Evolutionary conservation across 2,888 invertebrate genomes (phyloP).

Genomic region (Plagodis pulveraria): DNA sequence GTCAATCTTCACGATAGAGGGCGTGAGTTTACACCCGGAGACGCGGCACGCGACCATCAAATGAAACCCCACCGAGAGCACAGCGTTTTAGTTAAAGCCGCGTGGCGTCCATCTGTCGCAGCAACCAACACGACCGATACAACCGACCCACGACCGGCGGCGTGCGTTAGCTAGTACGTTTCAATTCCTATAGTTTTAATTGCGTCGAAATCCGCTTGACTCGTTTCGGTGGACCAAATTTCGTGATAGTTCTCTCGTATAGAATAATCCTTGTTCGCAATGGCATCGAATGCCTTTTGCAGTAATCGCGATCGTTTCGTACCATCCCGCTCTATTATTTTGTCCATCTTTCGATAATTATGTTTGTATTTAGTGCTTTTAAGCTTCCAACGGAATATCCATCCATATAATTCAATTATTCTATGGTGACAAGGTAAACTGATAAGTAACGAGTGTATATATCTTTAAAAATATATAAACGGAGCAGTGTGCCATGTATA

Average conservation of each 20-base stretch:
- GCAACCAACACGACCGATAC: conserved; percentile 1
- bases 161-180: conserved; percentile 63
- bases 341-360: conserved; percentile 62
- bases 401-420: conserved; percentile 84
- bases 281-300: conserved; percentile 68
- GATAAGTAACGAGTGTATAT: conserved; percentile 73
- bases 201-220: conserved; percentile 50
- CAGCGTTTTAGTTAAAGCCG: conserved; percentile 55
- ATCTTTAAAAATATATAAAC: conserved; percentile 68
- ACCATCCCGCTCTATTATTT: conserved; percentile 36
- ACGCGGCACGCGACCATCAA: conserved; percentile 85
- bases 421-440: conserved; percentile 83
- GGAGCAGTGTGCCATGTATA: conserved; percentile 83
- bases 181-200: conserved; percentile 72
- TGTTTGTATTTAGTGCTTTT: conserved; percentile 66
- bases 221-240: conserved; percentile 71
- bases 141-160: conserved; percentile 27
- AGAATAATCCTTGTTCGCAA: conserved; percentile 39
- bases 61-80: conserved; percentile 54
- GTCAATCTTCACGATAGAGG: conserved; percentile 98
- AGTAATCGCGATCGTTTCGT: conserved; percentile 46
- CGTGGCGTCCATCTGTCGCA: conserved; percentile 19
- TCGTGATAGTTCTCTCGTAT: conserved; percentile 65
- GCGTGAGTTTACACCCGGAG: conserved; percentile 94
- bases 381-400: conserved; percentile 81